Conservation (phyloP, 1,140 invertebrate species). For the Cryptotermes secundus region DNA sequence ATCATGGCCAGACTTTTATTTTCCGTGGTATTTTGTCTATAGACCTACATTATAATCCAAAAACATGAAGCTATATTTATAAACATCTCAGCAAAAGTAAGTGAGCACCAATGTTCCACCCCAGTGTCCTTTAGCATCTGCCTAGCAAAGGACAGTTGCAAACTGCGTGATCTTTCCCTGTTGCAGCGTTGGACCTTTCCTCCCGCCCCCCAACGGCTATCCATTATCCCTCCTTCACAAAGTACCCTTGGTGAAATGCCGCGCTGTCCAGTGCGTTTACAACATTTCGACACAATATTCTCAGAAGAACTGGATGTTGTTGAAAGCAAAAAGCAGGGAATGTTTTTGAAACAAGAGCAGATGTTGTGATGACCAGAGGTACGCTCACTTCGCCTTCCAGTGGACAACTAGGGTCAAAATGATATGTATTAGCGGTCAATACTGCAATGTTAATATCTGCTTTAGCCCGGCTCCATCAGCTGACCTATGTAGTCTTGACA, state of each 20-base stretch:
- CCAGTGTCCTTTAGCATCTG: background rate
- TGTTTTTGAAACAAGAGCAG: slow-evolving; percentile 1
- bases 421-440: too few relatives aligned
- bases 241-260: background rate
- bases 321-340: background rate
- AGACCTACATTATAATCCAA: too few relatives aligned
- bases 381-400: background rate
- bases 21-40: too few relatives aligned
- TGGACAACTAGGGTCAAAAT: too few relatives aligned
- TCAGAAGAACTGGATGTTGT: background rate
- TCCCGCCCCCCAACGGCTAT: background rate
- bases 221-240: slow-evolving; percentile 3
- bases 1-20: too few relatives aligned
- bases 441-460: too few relatives aligned
- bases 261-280: background rate
- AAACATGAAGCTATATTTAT: too few relatives aligned
- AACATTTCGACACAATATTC: slow-evolving; percentile 7
- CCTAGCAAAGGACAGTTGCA: background rate
- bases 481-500: too few relatives aligned
- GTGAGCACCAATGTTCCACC: too few relatives aligned
- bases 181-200: background rate
- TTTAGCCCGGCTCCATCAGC: too few relatives aligned
- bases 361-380: background rate
- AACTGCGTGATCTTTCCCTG: background rate
- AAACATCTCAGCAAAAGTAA: too few relatives aligned